Conservation (phyloP, 1,140 invertebrate genomes). For the Ceratina japonica region DNA sequence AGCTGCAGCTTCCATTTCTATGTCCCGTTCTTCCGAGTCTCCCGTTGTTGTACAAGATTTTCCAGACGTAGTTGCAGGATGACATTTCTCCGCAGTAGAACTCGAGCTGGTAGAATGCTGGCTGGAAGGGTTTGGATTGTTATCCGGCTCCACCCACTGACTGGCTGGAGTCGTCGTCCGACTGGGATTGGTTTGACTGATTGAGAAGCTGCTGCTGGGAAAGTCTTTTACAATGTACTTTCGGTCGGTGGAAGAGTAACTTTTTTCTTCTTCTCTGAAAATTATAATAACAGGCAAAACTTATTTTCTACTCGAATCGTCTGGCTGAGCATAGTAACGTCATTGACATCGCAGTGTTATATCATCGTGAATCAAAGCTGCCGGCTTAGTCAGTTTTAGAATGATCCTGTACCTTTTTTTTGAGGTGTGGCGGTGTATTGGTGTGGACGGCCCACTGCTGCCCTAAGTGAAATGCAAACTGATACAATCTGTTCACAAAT, state of each 20-base stretch:
- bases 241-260: conserved; percentile 89
- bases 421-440: conserved; percentile 83
- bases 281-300: not conserved
- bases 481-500: conserved; percentile 83
- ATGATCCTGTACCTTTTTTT: conserved; percentile 82
- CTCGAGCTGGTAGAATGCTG: conserved; percentile 68
- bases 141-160: conserved; percentile 77
- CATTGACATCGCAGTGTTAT: not conserved
- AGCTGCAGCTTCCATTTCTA: conserved; percentile 75
- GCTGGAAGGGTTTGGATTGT: conserved; percentile 70
- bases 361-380: not conserved
- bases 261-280: conserved; percentile 87
- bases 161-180: conserved; percentile 78
- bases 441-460: conserved; percentile 87
- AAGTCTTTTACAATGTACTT: conserved; percentile 83
- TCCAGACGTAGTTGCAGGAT: conserved; percentile 57
- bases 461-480: conserved; percentile 89
- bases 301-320: not conserved
- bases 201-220: conserved; percentile 72
- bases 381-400: conserved; percentile 14
- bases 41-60: conserved; percentile 62
- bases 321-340: not conserved
- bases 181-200: conserved; percentile 73
- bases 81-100: conserved; percentile 66
- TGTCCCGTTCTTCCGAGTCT: conserved; percentile 67